Base-by-base conservation (phyloP, 2,113 vertebrate species). In the Mesoclemmys tuberculata region DNA sequence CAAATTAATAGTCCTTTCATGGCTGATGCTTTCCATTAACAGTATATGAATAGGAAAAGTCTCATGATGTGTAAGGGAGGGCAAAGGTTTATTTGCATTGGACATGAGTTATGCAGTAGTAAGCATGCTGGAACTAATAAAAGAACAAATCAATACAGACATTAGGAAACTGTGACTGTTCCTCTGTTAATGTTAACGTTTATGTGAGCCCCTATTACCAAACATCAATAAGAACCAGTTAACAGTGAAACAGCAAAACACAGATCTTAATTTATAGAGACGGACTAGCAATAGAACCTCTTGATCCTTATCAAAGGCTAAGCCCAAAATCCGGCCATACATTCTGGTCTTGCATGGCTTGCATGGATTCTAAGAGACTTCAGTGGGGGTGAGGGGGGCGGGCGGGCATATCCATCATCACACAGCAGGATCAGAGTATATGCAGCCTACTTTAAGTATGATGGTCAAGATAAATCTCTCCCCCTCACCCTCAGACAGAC, bases 21-120 rank as follows among this genome's bases (percentile, higher is more conserved):
- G 90, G 88, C 80, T 87, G 75, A 27, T 79, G 84, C 82, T 92
- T 94, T 80, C 82, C 52, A 35, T 90, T 92, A 95, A 64, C 71
- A 85, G 68, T 51, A 71, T 77, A 26, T 71, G 89, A 77, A 84
- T 31, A 92, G 88, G 48, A 71, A 71, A 87, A 85, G 88, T 18
- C 29, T 87, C 68, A 24, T 1, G 38, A 71, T 71, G 77, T 77
- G 77, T 77, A 86, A 92, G 68, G 75, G 91, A 81, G 44, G 85
- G 75, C 81, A 52, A 9, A 77, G 93, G 84, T 61, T 64, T 81
- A 48, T 55, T 78, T 89, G 71, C 71, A 78, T 41, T 64, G 82
- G 56, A 18, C 56, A 13, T 0, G 19, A 87, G 31, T 77, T 92
- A 84, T 6, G 44, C 87, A 84, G 82, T 19, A 29, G 19, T 7